phyloP scores from a whole-genome alignment of 2,888 invertebrate species.

The Notodonta ziczac region DNA sequence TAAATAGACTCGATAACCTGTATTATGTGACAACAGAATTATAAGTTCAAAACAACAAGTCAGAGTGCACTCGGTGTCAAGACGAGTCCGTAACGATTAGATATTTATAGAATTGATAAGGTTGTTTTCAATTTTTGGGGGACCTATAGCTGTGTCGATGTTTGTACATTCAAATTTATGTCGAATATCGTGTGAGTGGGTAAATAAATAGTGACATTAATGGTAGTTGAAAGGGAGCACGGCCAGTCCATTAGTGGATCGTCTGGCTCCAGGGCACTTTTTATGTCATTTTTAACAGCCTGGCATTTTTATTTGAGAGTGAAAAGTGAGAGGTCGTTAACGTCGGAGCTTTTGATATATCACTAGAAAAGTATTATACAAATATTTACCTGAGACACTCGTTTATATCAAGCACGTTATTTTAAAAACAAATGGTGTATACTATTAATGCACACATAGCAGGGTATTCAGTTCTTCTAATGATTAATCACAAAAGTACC shows the following conservation, averaged over 20 bases:
- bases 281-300: slow-evolving; percentile 9
- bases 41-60: slow-evolving; percentile 81
- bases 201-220: slow-evolving; percentile 21
- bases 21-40: slow-evolving; percentile 73
- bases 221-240: neutral
- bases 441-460: too few species aligned
- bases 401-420: neutral
- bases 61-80: slow-evolving; percentile 61
- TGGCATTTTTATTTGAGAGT: slow-evolving; percentile 9
- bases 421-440: neutral
- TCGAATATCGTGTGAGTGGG: slow-evolving; percentile 21
- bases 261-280: slow-evolving; percentile 5
- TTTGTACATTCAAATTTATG: slow-evolving; percentile 24
- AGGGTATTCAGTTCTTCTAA: too few species aligned
- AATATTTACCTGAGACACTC: neutral
- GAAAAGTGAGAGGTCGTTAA: slow-evolving; percentile 21
- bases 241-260: slow-evolving; percentile 15
- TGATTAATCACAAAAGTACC: too few species aligned
- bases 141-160: slow-evolving; percentile 30
- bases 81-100: slow-evolving; percentile 63
- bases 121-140: slow-evolving; percentile 68
- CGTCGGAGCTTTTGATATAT: slow-evolving; percentile 9
- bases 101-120: slow-evolving; percentile 77
- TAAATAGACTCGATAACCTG: slow-evolving; percentile 80
- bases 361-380: slow-evolving; percentile 4